These are phyloP conservation scores for Amphiura filiformis DNA, from an alignment of 35 echinoderm and acorn worm species.

Conservation along the genomic window DNA sequence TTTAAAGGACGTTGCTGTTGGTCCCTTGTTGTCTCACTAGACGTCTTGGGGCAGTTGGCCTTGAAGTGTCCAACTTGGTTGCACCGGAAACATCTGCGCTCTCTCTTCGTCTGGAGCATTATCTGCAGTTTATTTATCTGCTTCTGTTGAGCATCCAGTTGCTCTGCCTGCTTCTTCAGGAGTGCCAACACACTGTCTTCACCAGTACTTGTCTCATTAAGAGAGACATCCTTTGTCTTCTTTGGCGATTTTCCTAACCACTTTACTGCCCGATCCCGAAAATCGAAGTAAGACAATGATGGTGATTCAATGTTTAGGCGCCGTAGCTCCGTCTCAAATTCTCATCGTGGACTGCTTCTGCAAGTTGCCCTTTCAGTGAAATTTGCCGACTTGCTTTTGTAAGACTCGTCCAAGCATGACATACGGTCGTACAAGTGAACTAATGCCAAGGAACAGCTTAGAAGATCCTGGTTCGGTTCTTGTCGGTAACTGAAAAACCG, in stretches of 20 bases:
- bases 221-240: conserved; percentile 6
- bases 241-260: not conserved
- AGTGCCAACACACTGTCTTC: not conserved
- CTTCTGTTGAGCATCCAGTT: conserved; percentile 43
- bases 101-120: not conserved
- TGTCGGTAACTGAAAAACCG: conserved; percentile 45
- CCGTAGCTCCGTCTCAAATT: not conserved
- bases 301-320: conserved; percentile 21
- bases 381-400: conserved; percentile 9
- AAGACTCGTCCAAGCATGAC: conserved; percentile 10
- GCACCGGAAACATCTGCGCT: conserved; percentile 23
- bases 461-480: conserved; percentile 13
- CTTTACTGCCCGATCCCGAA: not conserved
- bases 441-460: conserved; percentile 5
- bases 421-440: conserved; percentile 49
- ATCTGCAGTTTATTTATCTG: conserved; percentile 41
- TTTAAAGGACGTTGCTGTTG: conserved; percentile 28
- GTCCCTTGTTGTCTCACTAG: not conserved
- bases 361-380: conserved; percentile 19
- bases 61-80: conserved; percentile 10
- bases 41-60: conserved; percentile 1
- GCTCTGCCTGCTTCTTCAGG: conserved; percentile 32
- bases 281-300: not conserved
- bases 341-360: conserved; percentile 41
- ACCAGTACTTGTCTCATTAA: not conserved